A percentile compares a stretch with the other conserved stretches of the same genome.
Conservation (phyloP, 2,888 invertebrate species). For the Campopleginae sp. region DNA sequence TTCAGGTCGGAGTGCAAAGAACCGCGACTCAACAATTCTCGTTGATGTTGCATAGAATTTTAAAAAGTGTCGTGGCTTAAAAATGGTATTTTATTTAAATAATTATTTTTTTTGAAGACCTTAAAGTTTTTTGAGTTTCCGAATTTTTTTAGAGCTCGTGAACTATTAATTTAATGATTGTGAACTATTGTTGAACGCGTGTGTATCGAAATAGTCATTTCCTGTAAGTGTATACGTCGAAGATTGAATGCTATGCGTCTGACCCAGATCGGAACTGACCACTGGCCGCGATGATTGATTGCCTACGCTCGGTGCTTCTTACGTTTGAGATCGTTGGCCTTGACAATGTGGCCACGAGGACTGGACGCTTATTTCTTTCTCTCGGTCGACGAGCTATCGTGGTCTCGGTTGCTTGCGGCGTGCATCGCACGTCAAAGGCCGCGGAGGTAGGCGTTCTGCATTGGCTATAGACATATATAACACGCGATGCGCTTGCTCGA, state of each 20-base stretch:
- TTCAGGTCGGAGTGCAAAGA: neutral
- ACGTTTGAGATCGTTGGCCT: constrained; percentile 74
- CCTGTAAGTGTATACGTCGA: neutral
- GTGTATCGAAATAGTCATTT: neutral
- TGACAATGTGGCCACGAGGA: constrained; percentile 78
- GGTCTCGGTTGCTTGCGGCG: constrained; percentile 61
- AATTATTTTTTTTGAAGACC: neutral
- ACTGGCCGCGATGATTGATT: constrained; percentile 68
- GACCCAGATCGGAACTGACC: constrained; percentile 66
- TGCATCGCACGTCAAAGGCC: constrained; percentile 69
- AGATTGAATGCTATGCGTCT: constrained; percentile 33
- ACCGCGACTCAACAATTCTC: neutral
- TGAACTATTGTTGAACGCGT: neutral
- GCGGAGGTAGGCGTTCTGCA: constrained; percentile 61
- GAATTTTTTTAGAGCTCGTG: neutral
- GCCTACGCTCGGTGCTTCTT: constrained; percentile 59
- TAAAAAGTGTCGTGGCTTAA: neutral
- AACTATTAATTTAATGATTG: neutral
- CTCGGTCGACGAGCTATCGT: constrained; percentile 27
- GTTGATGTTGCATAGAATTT: neutral
- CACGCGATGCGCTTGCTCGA: constrained; percentile 51
- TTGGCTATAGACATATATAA: constrained; percentile 21
- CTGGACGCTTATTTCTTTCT: constrained; percentile 59
- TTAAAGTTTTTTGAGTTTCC: neutral
- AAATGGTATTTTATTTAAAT: neutral